Evolutionary conservation across 2,888 invertebrate species (phyloP).

Genomic region (Alsophila aescularia): DNA sequence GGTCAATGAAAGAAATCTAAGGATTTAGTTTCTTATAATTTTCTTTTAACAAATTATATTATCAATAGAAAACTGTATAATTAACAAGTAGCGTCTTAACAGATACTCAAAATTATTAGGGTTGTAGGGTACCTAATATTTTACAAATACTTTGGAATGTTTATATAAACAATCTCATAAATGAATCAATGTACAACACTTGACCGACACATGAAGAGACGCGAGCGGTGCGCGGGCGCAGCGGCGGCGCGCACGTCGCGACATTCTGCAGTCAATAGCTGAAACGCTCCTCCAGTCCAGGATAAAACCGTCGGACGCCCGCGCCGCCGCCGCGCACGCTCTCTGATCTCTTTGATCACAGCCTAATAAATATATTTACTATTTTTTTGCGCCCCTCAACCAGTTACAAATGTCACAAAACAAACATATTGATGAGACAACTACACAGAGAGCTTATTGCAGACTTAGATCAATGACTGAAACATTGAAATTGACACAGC

Average conservation of each 20-base stretch:
- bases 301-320: slow-evolving; percentile 56
- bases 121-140: slow-evolving; percentile 80
- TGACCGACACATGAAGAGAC: slow-evolving; percentile 30
- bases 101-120: slow-evolving; percentile 83
- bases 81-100: slow-evolving; percentile 85
- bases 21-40: slow-evolving; percentile 85
- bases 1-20: slow-evolving; percentile 69
- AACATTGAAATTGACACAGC: slow-evolving; percentile 15
- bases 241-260: slow-evolving; percentile 8
- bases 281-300: slow-evolving; percentile 54
- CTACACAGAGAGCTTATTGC: slow-evolving; percentile 38
- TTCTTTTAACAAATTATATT: slow-evolving; percentile 85
- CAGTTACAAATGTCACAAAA: slow-evolving; percentile 23
- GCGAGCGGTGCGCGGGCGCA: slow-evolving; percentile 29
- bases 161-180: slow-evolving; percentile 80
- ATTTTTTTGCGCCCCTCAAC: slow-evolving; percentile 72
- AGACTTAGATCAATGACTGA: slow-evolving; percentile 16
- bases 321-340: slow-evolving; percentile 38
- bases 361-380: slow-evolving; percentile 67
- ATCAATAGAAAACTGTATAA: slow-evolving; percentile 85
- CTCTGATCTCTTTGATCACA: slow-evolving; percentile 51
- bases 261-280: slow-evolving; percentile 20
- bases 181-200: slow-evolving; percentile 67
- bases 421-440: slow-evolving; percentile 15
- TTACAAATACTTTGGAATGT: slow-evolving; percentile 85